Evolutionary conservation across 2,797 vertebrate species (phyloP).

Genomic region (Argyrosomus regius): DNA sequence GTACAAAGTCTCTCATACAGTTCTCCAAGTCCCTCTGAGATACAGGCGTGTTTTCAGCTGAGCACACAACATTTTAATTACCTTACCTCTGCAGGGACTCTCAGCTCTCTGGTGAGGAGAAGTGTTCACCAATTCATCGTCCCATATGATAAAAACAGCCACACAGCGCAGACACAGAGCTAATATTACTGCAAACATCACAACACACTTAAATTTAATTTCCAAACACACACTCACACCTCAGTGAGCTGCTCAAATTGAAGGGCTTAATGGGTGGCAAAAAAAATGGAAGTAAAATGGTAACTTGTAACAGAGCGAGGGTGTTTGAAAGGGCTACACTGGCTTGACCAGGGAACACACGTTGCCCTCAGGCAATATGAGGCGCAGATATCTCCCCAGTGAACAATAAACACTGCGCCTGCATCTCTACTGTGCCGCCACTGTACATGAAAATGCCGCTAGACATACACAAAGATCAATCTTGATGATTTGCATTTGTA

Average conservation of each 20-base stretch:
- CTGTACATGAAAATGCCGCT: conserved; percentile 4
- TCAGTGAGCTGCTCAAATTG: conserved; percentile 23
- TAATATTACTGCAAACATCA: conserved; percentile 54
- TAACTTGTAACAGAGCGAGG: conserved; percentile 10
- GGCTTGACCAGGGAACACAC: not conserved
- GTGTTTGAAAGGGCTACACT: not conserved
- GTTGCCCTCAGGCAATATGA: conserved; percentile 3
- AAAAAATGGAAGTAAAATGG: conserved; percentile 14
- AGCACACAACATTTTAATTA: conserved; percentile 85
- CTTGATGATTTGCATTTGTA: conserved; percentile 30
- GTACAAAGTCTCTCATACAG: not conserved
- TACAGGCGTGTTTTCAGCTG: conserved; percentile 68
- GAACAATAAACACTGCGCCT: not conserved
- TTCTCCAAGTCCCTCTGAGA: conserved; percentile 55
- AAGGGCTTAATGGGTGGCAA: conserved; percentile 11
- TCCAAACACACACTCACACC: conserved; percentile 24
- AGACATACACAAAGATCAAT: conserved; percentile 25
- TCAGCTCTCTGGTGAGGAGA: conserved; percentile 68
- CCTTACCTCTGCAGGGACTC: conserved; percentile 68
- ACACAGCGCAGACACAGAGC: conserved; percentile 40
- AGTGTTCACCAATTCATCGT: conserved; percentile 65
- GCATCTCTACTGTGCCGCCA: not conserved
- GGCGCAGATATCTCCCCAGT: conserved; percentile 8
- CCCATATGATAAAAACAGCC: conserved; percentile 75
- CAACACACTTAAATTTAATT: conserved; percentile 47